phyloP scores from a whole-genome alignment of 1,140 invertebrate genomes.

The Littorina saxatilis region DNA sequence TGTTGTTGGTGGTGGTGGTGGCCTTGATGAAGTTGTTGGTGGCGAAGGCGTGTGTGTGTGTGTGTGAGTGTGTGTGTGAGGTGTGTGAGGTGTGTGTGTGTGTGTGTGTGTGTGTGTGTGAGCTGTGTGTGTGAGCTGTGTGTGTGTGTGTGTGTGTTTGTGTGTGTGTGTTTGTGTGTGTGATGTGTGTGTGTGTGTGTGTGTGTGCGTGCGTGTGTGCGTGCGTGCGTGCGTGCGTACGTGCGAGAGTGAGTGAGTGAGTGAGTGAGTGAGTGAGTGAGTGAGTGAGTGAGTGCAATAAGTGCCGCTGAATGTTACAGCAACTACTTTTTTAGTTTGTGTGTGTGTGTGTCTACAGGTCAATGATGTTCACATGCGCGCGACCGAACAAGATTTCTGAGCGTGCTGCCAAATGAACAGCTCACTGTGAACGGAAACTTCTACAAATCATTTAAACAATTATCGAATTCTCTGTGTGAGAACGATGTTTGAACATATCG shows the following conservation, averaged over 20 bases:
- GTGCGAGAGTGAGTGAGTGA: not conserved
- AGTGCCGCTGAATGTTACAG: not conserved
- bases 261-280: not conserved
- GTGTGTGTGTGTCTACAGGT: conserved; percentile 36
- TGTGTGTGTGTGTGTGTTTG: not conserved
- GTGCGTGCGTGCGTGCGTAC: not conserved
- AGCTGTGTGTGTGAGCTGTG: not conserved
- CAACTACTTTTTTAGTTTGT: not conserved
- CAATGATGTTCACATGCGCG: conserved; percentile 42
- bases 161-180: too few species aligned
- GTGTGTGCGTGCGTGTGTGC: not conserved
- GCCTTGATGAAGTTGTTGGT: too few species aligned
- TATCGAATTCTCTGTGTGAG: too few species aligned
- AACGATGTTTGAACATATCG: too few species aligned
- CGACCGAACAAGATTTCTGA: conserved; percentile 32
- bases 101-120: too few species aligned
- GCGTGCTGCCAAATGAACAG: too few species aligned
- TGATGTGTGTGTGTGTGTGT: too few species aligned
- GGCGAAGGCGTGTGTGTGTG: too few species aligned
- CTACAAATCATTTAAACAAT: too few species aligned
- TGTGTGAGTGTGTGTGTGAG: not conserved
- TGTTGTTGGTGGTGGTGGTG: too few species aligned
- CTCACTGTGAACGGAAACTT: too few species aligned
- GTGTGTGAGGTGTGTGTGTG: not conserved
- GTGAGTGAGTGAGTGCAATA: too few species aligned